phyloP scores from a whole-genome alignment of 2,113 vertebrate species.

The Lamprotornis superbus region DNA sequence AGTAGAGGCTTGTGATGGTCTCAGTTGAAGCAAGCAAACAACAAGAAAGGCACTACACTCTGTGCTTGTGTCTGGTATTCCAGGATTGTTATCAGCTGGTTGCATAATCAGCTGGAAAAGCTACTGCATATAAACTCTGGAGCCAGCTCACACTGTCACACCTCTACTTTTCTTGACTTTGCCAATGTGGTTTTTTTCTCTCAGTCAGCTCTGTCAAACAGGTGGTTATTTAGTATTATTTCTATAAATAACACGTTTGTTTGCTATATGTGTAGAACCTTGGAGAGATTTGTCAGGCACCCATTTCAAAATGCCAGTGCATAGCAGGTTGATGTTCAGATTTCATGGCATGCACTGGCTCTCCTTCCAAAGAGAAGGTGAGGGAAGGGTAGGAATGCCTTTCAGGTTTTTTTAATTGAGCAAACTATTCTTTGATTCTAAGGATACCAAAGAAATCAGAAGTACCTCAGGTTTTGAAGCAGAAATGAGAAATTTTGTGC shows the following conservation, averaged over 20 bases:
- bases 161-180: neutral
- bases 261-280: neutral
- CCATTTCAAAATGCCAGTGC: neutral
- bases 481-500: neutral
- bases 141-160: neutral
- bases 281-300: neutral
- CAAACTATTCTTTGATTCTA: neutral
- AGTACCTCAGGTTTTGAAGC: neutral
- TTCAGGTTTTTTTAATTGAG: neutral
- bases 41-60: neutral
- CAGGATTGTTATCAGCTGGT: neutral
- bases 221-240: neutral
- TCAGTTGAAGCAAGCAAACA: neutral
- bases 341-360: neutral
- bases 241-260: neutral
- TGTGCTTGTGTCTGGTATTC: neutral
- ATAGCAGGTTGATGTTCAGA: neutral
- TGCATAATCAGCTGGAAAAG: neutral
- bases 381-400: neutral
- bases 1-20: neutral
- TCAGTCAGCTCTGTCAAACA: neutral
- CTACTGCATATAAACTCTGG: neutral
- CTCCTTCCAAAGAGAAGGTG: neutral
- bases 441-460: neutral
- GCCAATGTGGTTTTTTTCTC: neutral